Conservation (phyloP, 2,113 vertebrate genomes). For the Burhinus bistriatus region DNA sequence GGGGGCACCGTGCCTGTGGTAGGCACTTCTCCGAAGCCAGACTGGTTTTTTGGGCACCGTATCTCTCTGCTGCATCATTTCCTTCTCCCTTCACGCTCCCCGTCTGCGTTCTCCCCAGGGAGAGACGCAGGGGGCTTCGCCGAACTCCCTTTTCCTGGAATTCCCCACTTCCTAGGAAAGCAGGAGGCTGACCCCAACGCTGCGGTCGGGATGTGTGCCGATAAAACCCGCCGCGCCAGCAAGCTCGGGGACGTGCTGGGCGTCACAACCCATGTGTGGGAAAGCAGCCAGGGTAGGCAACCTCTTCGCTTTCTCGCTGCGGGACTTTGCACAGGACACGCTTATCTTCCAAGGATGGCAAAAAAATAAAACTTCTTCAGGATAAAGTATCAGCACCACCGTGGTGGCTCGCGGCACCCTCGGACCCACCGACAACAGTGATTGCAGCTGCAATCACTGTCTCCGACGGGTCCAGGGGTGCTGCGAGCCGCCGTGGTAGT, state of each 20-base stretch:
- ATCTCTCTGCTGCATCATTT: conserved; percentile 55
- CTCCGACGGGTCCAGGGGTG: background rate
- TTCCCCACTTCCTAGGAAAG: background rate
- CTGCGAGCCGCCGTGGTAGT: background rate
- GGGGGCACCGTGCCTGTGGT: background rate
- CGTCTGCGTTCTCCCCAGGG: background rate
- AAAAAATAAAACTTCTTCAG: accelerated
- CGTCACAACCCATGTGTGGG: accelerated
- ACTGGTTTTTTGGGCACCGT: background rate
- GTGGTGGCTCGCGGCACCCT: background rate
- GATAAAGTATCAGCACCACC: background rate
- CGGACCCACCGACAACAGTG: background rate
- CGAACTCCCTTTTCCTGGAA: conserved; percentile 45
- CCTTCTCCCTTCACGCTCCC: background rate
- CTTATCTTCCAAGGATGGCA: background rate
- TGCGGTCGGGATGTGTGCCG: accelerated
- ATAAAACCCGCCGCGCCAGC: background rate
- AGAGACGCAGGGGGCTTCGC: background rate
- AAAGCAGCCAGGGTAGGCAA: background rate
- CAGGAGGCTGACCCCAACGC: accelerated
- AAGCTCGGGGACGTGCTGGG: accelerated
- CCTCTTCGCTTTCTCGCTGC: accelerated
- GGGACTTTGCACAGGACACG: background rate
- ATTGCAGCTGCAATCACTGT: conserved; percentile 41
- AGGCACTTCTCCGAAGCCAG: conserved; percentile 39